A percentile compares a stretch with the other conserved stretches of the same genome.
phyloP scores from a whole-genome alignment of 2,113 vertebrate species.

The Melanerpes formicivorus region DNA sequence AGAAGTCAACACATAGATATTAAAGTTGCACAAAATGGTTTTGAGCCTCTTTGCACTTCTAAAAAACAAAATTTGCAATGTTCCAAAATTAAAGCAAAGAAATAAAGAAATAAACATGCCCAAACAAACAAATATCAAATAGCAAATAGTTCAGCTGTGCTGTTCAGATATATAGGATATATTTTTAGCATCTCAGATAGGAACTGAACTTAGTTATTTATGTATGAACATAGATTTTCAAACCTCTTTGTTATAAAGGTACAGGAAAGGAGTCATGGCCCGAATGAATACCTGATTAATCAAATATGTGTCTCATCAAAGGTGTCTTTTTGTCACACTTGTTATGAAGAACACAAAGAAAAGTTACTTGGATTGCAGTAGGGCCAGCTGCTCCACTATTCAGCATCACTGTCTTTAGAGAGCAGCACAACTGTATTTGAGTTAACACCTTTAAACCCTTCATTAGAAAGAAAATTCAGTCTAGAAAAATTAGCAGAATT shows the following conservation, averaged over 20 bases:
- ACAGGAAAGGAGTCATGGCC: not conserved
- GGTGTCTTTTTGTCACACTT: not conserved
- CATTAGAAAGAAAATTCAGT: slow-evolving; percentile 20
- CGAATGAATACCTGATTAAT: not conserved
- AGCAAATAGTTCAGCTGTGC: not conserved
- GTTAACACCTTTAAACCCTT: slow-evolving; percentile 1
- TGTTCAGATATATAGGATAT: not conserved
- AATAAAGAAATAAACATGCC: no score
- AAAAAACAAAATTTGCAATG: not conserved
- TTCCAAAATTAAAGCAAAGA: not conserved
- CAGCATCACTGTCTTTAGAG: not conserved
- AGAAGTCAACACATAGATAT: not conserved
- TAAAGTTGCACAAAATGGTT: not conserved
- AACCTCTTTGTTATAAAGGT: not conserved
- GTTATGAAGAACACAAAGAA: not conserved
- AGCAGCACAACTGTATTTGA: not conserved
- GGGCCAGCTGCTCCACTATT: not conserved
- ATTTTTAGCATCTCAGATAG: not conserved
- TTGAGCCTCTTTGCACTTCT: not conserved
- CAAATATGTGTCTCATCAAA: not conserved
- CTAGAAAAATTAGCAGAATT: not conserved
- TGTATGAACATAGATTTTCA: not conserved
- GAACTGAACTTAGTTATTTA: not conserved
- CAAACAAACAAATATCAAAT: not conserved
- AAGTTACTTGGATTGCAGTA: not conserved